Evolutionary conservation across 2,113 vertebrate species (phyloP), one percentile per base, ranked within the genome.

Genomic region (Progne subis): DNA sequence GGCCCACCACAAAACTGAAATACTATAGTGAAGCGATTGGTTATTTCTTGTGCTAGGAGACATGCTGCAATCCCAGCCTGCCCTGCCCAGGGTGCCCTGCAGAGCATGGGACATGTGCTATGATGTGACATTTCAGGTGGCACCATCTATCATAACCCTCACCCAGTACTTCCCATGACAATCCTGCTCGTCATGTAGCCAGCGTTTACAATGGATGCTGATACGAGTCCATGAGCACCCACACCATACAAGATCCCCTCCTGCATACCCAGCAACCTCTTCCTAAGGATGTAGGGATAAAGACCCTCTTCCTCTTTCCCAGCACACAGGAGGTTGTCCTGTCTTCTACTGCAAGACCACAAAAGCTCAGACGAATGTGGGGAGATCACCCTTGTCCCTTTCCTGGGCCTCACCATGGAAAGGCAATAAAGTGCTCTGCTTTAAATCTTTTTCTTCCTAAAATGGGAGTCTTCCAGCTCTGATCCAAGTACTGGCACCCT

Each of bases 381-480:
- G 55, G 60, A 83, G 53, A 83, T 93, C 56, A 25, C 43, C 84
- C 55, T 94, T 10, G 4, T 78, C 60, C 94, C 88, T 81, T 78
- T 94, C 31, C 39, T 71, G 88, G 56, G 76, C 95, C 92, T 94
- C 88, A 68, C 21, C 72, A 86, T 68, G 14, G 24, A 61, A 96
- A 86, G 60, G 56, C 12, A 6, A 71, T 94, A 84, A 90, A 86
- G 29, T 59, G 18, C 82, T 90, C 68, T 67, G 68, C 55, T 92
- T 94, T 92, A 78, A 91, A 56, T 11, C 39, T 68, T 84, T 94
- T 92, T 95, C 91, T 96, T 97, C 94, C 96, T 95, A 95, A 96
- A 95, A 97, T 93, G 88, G 92, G 91, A 92, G 92, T 67, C 44
- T 84, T 96, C 47, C 52, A 95, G 69, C 72, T 93, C 86, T 52